Evolutionary conservation across 2,113 vertebrate genomes (phyloP).

Genomic region (Arvicanthis niloticus): DNA sequence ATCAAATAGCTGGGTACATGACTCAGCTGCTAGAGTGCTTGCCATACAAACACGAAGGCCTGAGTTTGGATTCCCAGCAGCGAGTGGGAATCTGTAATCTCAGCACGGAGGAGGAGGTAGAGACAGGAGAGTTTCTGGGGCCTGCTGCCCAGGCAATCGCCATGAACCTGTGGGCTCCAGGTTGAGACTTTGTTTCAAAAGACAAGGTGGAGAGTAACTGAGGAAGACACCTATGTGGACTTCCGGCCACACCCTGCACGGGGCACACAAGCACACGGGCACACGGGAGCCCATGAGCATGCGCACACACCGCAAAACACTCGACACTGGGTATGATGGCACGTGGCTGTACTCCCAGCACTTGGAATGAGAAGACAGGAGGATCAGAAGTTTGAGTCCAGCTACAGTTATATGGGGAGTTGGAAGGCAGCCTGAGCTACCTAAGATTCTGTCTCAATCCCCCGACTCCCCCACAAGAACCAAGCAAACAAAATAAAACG

Average conservation of each 20-base stretch:
- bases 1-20: neutral
- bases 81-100: no score
- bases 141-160: no score
- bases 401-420: neutral
- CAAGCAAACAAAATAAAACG: neutral
- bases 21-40: neutral
- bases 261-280: no score
- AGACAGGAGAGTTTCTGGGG: neutral
- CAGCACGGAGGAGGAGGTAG: neutral
- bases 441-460: neutral
- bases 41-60: neutral
- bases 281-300: neutral
- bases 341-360: neutral
- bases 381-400: neutral
- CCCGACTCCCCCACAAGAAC: no score
- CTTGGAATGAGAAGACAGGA: neutral
- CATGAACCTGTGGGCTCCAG: neutral
- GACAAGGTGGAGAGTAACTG: neutral
- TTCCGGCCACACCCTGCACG: neutral
- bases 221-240: neutral
- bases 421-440: neutral
- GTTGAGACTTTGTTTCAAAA: neutral
- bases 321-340: neutral
- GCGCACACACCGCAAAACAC: neutral
- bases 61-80: neutral